Percentiles rank a stretch among this genome's conserved stretches.
These are phyloP conservation scores for Athrips mouffetella DNA, from an alignment of 2,888 invertebrate genomes.

Conservation along the genomic window DNA sequence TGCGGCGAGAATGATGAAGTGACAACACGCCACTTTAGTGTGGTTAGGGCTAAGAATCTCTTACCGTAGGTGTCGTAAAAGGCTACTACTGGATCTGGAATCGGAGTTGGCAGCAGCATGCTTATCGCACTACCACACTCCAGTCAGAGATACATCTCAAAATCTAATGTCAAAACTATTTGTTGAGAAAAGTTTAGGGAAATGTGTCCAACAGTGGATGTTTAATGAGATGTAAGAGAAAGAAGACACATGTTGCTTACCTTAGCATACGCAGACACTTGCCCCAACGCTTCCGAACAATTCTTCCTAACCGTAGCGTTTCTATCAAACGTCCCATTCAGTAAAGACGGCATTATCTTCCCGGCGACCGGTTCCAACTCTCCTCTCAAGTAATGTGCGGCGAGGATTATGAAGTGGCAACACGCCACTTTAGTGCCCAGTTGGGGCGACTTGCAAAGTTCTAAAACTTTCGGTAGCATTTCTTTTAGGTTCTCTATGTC, in stretches of 20 bases:
- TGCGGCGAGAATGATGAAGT: slow-evolving; percentile 85
- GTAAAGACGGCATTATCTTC: slow-evolving; percentile 77
- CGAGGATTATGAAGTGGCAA: slow-evolving; percentile 86
- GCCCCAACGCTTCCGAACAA: slow-evolving; percentile 90
- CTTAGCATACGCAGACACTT: slow-evolving; percentile 89
- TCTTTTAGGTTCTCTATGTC: slow-evolving; percentile 87
- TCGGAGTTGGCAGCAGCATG: no score
- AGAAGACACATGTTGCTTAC: no score
- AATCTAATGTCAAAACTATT: no score
- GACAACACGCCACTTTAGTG: slow-evolving; percentile 89
- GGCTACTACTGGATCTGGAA: no score
- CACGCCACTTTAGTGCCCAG: slow-evolving; percentile 91
- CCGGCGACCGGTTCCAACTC: slow-evolving; percentile 78
- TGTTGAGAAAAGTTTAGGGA: no score
- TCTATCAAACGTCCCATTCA: slow-evolving; percentile 89
- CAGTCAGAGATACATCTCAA: no score
- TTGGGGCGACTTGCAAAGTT: slow-evolving; percentile 89
- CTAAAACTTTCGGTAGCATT: slow-evolving; percentile 88
- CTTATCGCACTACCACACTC: no score
- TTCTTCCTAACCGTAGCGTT: slow-evolving; percentile 90
- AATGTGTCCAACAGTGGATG: no score
- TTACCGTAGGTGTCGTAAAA: no score
- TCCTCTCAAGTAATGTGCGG: slow-evolving; percentile 75
- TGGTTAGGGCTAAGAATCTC: no score
- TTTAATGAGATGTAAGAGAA: no score